Percentiles rank a stretch among this genome's conserved stretches.
These are phyloP conservation scores for Gonatopus flavifemur DNA, from an alignment of 1,140 invertebrate species.

Conservation along the genomic window DNA sequence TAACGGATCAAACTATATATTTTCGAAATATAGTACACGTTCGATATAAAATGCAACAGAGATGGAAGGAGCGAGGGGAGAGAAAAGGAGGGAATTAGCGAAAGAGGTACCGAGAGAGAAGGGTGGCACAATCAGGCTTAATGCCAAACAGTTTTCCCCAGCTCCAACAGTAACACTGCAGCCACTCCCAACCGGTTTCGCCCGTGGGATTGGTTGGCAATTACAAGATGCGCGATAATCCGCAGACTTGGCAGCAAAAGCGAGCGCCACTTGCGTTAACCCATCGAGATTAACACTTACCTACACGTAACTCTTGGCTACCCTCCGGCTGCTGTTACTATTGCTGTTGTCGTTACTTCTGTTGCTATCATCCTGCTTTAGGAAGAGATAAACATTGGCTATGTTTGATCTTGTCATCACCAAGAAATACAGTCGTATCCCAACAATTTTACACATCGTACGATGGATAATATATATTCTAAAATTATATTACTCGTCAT, in stretches of 20 bases:
- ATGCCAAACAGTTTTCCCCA: constrained; percentile 55
- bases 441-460: no score
- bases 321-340: constrained; percentile 29
- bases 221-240: constrained; percentile 59
- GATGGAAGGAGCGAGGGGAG: neutral
- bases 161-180: no score
- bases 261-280: constrained; percentile 51
- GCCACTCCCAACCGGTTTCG: constrained; percentile 56
- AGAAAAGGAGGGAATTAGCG: neutral
- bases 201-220: constrained; percentile 47
- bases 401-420: no score
- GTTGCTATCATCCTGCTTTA: constrained; percentile 1
- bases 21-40: no score
- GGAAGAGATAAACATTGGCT: neutral
- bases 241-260: constrained; percentile 58
- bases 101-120: neutral
- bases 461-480: no score
- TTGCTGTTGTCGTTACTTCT: no score
- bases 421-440: no score
- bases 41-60: no score
- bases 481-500: no score
- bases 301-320: constrained; percentile 52
- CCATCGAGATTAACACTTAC: constrained; percentile 58
- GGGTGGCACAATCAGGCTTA: constrained; percentile 55
- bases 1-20: no score